Percentiles rank a stretch among this genome's conserved stretches.
Conservation (phyloP, 2,888 invertebrate species). For the Chironomus riparius region DNA sequence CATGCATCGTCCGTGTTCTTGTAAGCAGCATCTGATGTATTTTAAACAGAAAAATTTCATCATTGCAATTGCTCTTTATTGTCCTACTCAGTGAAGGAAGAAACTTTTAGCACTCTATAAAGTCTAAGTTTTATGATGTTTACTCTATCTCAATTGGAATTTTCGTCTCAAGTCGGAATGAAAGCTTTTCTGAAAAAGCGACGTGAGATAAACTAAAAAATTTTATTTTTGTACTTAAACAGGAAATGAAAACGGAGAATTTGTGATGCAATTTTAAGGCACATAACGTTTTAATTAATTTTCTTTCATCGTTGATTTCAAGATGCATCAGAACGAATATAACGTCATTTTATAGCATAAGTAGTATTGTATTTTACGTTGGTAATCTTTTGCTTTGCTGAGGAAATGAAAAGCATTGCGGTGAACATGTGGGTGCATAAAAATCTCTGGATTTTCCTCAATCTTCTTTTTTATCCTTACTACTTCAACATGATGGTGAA, state of each 20-base stretch:
- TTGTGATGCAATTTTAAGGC: not conserved
- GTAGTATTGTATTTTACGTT: too few species aligned
- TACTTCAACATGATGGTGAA: too few species aligned
- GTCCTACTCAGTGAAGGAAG: slow-evolving; percentile 5
- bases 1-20: not conserved
- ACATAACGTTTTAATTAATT: slow-evolving; percentile 2
- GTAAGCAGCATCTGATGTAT: slow-evolving; percentile 23
- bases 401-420: too few species aligned
- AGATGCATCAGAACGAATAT: too few species aligned
- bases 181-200: not conserved
- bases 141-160: slow-evolving; percentile 1
- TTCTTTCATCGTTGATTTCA: not conserved
- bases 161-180: not conserved
- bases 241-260: not conserved
- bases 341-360: too few species aligned
- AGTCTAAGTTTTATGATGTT: slow-evolving; percentile 26
- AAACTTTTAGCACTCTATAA: slow-evolving; percentile 27
- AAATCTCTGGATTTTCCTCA: too few species aligned
- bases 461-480: too few species aligned
- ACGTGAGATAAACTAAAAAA: not conserved
- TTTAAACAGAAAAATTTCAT: not conserved
- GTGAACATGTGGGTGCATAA: too few species aligned
- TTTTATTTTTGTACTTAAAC: not conserved
- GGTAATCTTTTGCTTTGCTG: too few species aligned
- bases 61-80: slow-evolving; percentile 2